These are phyloP conservation scores for Eptesicus fuscus DNA, from an alignment of 2,113 vertebrate species.

Conservation along the genomic window DNA sequence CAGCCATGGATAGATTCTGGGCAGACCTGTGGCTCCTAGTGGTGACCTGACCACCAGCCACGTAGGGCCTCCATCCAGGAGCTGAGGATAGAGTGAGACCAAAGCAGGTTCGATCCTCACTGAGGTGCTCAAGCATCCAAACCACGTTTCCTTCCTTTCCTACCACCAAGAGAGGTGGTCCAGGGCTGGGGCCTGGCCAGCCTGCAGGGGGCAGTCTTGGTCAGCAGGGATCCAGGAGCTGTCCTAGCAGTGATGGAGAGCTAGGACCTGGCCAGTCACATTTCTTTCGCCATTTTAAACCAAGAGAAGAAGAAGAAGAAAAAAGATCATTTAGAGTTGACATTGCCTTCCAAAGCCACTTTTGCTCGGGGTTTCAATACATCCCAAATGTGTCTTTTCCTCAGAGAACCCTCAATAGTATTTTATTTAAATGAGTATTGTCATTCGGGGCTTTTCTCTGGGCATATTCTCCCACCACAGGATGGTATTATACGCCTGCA, in stretches of 20 bases:
- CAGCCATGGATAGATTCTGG: background rate
- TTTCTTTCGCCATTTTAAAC: background rate
- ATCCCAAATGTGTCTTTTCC: background rate
- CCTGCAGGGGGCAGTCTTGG: background rate
- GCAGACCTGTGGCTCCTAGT: background rate
- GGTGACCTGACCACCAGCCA: background rate
- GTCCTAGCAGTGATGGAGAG: too few species aligned
- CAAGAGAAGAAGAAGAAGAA: background rate
- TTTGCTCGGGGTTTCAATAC: background rate
- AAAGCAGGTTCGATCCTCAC: fast-evolving
- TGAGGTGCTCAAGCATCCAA: too few species aligned
- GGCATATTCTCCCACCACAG: fast-evolving
- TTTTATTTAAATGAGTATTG: background rate
- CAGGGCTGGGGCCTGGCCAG: fast-evolving
- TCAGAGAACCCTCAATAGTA: background rate
- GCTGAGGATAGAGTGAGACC: fast-evolving
- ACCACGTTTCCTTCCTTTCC: too few species aligned
- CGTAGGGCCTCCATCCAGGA: background rate
- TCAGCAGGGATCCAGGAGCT: fast-evolving
- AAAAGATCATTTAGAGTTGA: fast-evolving
- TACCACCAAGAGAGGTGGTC: background rate
- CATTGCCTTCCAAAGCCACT: background rate
- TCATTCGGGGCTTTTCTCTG: too few species aligned
- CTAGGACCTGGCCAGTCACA: fast-evolving
- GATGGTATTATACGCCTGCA: fast-evolving